These are phyloP conservation scores for Gobio occitaniae DNA, from an alignment of 2,797 vertebrate species.

Conservation along the genomic window DNA sequence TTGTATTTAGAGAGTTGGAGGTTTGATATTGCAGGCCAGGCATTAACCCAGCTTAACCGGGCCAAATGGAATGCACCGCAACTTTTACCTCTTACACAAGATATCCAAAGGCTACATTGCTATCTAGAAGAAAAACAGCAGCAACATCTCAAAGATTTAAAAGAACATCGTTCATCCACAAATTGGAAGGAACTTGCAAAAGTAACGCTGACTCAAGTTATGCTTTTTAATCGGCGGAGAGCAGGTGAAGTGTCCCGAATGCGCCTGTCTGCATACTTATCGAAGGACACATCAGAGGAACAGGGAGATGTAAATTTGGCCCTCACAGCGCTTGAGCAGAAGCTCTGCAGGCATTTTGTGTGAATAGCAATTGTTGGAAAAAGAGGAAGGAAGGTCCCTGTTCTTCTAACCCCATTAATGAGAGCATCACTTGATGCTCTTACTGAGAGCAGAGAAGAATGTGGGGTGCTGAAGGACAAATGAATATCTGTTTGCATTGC, in stretches of 20 bases:
- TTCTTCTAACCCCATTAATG: conserved; percentile 26
- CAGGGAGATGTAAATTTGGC: conserved; percentile 51
- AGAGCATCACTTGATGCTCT: conserved; percentile 2
- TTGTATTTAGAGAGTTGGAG: too few species aligned
- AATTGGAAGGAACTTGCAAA: conserved; percentile 49
- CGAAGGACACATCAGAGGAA: conserved; percentile 36
- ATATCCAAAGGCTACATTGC: too few species aligned
- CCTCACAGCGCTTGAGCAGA: conserved; percentile 55
- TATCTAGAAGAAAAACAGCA: too few species aligned
- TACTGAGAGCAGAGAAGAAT: neutral
- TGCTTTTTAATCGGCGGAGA: conserved; percentile 43
- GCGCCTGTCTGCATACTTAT: conserved; percentile 47
- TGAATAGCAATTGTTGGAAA: conserved; percentile 28
- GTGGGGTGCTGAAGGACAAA: conserved; percentile 19
- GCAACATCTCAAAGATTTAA: too few species aligned
- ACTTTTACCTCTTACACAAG: too few species aligned
- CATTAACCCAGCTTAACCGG: too few species aligned
- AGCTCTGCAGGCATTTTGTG: conserved; percentile 20
- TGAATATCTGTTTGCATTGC: conserved; percentile 1
- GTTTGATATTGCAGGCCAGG: too few species aligned
- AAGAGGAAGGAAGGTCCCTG: conserved; percentile 33
- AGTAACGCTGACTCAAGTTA: conserved; percentile 50
- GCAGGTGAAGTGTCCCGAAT: conserved; percentile 53
- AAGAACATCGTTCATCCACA: conserved; percentile 1
- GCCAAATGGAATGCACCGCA: too few species aligned